phyloP scores from a whole-genome alignment of 2,113 vertebrate species.

The Cyprinus carpio region DNA sequence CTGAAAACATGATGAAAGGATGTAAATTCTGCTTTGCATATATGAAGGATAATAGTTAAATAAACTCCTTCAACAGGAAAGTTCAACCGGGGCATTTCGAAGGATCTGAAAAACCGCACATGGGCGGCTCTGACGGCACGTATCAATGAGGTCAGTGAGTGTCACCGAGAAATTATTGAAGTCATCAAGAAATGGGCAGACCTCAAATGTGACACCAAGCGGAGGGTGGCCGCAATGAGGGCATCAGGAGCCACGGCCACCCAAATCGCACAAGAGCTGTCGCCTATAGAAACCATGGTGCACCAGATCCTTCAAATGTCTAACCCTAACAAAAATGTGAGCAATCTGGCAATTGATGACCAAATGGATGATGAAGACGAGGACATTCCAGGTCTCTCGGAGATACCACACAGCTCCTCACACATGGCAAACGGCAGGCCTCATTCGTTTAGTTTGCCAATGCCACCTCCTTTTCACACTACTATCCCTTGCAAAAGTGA shows the following conservation, averaged over 20 bases:
- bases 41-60: background rate
- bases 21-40: background rate
- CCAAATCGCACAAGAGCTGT: conserved; percentile 70
- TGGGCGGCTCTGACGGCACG: conserved; percentile 77
- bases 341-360: background rate
- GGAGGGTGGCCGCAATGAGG: conserved; percentile 76
- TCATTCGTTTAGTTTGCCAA: background rate
- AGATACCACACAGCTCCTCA: background rate
- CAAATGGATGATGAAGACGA: conserved; percentile 42
- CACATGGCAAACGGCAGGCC: conserved; percentile 23
- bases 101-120: conserved; percentile 73
- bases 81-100: conserved; percentile 75
- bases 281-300: conserved; percentile 75
- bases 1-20: background rate
- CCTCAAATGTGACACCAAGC: conserved; percentile 79
- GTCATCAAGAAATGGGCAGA: conserved; percentile 82
- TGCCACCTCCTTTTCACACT: background rate
- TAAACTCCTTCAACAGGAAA: conserved; percentile 64
- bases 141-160: conserved; percentile 80
- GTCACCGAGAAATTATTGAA: conserved; percentile 78
- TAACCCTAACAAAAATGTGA: conserved; percentile 1
- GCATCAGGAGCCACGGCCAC: conserved; percentile 64
- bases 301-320: conserved; percentile 77
- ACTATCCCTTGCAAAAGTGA: conserved; percentile 21
- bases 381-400: conserved; percentile 10